Percentiles rank a stretch among this genome's conserved stretches.
Evolutionary conservation across 2,888 invertebrate genomes (phyloP).

Genomic region (Ophion costatus): DNA sequence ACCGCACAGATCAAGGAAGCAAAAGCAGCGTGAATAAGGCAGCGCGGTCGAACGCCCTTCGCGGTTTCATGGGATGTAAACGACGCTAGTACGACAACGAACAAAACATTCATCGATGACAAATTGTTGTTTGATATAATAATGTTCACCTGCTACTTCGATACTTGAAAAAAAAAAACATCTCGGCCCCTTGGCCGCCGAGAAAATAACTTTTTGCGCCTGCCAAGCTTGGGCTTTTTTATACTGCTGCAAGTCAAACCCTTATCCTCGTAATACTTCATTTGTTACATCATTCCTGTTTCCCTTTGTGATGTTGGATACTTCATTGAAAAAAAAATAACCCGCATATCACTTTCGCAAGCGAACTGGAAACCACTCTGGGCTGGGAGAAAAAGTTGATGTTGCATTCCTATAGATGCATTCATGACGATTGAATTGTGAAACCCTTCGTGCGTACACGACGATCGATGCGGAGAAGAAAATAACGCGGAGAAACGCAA

Average conservation of each 20-base stretch:
- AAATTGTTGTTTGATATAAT: background rate
- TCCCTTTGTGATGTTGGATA: background rate
- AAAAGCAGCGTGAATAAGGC: conserved; percentile 14
- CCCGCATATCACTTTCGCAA: background rate
- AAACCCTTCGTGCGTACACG: background rate
- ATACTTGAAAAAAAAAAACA: background rate
- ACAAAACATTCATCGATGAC: background rate
- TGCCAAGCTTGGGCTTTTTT: background rate
- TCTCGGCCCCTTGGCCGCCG: background rate
- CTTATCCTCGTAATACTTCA: background rate
- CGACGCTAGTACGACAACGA: background rate
- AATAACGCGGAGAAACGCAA: conserved; percentile 32
- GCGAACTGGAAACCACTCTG: background rate
- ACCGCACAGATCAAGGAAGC: conserved; percentile 20
- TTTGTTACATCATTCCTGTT: background rate
- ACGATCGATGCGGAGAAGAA: conserved; percentile 8
- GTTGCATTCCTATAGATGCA: background rate
- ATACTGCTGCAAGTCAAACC: background rate
- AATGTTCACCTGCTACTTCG: background rate
- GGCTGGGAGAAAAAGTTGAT: background rate
- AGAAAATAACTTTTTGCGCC: background rate
- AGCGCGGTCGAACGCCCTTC: conserved; percentile 43
- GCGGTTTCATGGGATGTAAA: conserved; percentile 44
- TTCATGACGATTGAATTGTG: background rate
- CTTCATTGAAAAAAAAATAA: background rate